Base-by-base conservation (phyloP, 2,113 vertebrate species). In the Marmota flaviventris region DNA sequence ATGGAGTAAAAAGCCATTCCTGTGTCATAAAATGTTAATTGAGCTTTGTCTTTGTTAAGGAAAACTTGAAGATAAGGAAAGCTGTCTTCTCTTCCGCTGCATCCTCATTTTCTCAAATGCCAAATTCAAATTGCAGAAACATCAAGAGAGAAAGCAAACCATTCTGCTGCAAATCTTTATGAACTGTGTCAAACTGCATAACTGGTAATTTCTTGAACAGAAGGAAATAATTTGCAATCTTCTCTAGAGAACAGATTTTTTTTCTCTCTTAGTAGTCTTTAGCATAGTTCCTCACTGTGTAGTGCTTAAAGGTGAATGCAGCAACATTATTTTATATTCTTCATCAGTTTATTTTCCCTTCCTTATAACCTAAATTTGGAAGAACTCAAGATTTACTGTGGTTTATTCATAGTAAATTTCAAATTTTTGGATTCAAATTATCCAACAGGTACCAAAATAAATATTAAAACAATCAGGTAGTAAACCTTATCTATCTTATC, bases 131-230 rank as follows among this genome's bases (percentile, higher is more conserved):
- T 63, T 58, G 29, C 48, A 82, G 61, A 95, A 82, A 22, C 69
- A 77, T 76, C 91, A 88, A 89, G 24, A 78, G 25, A 37, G 32
- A 95, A 75, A 69, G 14, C 37, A 82, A 89, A 93, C 27, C 29
- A 29, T 78, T 45, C 65, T 81, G 42, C 39, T 81, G 37, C 42
- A 56, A 29, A 84, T 91, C 63, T 69, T 63, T 95, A 92, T 65
- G 67, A 93, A 70, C 25, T 63, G 18, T 48, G 72, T 93, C 91
- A 70, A 79, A 85, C 72, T 84, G 48, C 22, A 53, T 83, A 97
- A 77, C 82, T 42, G 61, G 39, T 81, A 81, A 89, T 96, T 95
- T 91, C 78, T 70, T 45, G 29, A 84, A 78, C 29, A 48, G n/a
- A 85, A 92, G 75, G 42, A 89, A 85, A 76, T 85, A 53, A 63